phyloP scores from a whole-genome alignment of 2,113 vertebrate genomes.

The Lepisosteus osseus region DNA sequence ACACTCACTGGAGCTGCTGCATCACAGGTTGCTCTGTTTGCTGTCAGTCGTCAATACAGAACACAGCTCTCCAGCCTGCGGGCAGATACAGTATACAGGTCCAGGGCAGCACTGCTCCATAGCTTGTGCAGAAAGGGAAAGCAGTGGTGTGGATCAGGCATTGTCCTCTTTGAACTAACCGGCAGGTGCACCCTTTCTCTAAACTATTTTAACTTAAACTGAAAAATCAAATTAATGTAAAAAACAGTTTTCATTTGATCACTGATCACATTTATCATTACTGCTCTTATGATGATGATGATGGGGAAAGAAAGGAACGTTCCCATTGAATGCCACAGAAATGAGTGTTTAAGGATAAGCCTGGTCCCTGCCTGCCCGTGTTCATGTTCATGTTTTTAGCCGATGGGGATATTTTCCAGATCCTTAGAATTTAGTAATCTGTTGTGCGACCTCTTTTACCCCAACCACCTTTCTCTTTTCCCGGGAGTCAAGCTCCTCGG shows the following conservation, averaged over 20 bases:
- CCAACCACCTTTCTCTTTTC: background rate
- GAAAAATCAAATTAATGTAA: background rate
- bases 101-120: no score
- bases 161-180: background rate
- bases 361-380: background rate
- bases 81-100: no score
- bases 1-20: no score
- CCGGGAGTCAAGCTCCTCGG: no score
- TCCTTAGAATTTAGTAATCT: background rate
- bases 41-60: no score
- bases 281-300: background rate
- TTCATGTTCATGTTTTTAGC: background rate
- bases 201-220: background rate
- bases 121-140: no score
- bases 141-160: slow-evolving; percentile 3
- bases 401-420: slow-evolving; percentile 4
- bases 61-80: no score
- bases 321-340: background rate
- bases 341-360: background rate
- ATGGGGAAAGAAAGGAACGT: background rate
- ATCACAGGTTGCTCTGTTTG: no score
- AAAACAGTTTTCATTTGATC: background rate
- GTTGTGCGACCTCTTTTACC: no score
- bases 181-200: background rate
- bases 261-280: background rate